These are phyloP conservation scores for Glossophaga mutica DNA, from an alignment of 2,797 vertebrate species.

Conservation along the genomic window DNA sequence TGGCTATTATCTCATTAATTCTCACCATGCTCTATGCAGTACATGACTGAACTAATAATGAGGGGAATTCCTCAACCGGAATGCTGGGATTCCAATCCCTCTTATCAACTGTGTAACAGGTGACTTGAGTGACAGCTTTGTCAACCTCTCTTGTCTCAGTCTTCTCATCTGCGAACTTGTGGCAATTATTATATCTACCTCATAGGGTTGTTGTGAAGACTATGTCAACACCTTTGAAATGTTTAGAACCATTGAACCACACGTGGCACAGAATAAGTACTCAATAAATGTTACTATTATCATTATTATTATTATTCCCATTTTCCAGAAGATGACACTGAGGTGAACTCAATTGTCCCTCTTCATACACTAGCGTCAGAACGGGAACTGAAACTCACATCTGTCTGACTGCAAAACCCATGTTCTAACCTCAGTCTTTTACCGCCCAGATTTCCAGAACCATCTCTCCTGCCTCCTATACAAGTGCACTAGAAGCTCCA, in stretches of 20 bases:
- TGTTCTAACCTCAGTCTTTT: neutral
- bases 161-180: neutral
- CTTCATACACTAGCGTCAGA: neutral
- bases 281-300: neutral
- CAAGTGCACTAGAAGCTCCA: neutral
- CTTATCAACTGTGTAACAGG: neutral
- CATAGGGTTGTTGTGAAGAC: neutral
- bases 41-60: neutral
- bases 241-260: neutral
- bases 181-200: neutral
- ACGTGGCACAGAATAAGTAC: neutral
- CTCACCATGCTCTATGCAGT: neutral
- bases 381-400: neutral
- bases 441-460: neutral
- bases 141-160: neutral
- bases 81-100: constrained; percentile 31
- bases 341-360: neutral
- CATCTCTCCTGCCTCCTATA: neutral
- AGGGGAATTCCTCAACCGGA: neutral
- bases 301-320: neutral
- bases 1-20: neutral
- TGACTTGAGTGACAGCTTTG: neutral
- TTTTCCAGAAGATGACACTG: neutral
- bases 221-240: neutral
- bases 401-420: neutral